A percentile compares a stretch with the other conserved stretches of the same genome.
Conservation (phyloP, 2,113 vertebrate species). For the Xerus inauris region DNA sequence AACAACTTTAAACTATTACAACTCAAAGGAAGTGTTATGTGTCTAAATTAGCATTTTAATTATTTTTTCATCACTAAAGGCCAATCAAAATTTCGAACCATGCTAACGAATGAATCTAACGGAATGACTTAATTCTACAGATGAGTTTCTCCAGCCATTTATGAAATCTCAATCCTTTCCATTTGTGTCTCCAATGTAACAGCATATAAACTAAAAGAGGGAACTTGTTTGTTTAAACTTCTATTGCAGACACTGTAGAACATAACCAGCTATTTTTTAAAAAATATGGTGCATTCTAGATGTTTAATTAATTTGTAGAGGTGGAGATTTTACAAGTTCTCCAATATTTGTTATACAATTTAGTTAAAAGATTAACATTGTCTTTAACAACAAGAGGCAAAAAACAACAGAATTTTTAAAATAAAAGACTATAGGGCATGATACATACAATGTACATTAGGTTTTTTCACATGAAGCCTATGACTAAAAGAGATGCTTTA, state of each 20-base stretch:
- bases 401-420: neutral
- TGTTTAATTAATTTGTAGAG: conserved; percentile 18
- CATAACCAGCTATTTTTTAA: conserved; percentile 2
- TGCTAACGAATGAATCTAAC: conserved; percentile 12
- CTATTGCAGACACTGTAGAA: neutral
- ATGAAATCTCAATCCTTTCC: conserved; percentile 15
- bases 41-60: conserved; percentile 58
- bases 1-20: conserved; percentile 12
- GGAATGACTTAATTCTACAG: conserved; percentile 49
- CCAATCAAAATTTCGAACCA: conserved; percentile 49
- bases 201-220: neutral
- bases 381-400: conserved; percentile 9
- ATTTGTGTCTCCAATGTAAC: conserved; percentile 6
- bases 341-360: conserved; percentile 4
- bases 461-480: conserved; percentile 38
- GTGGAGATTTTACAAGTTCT: conserved; percentile 47
- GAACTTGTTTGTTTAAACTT: conserved; percentile 43
- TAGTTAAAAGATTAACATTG: neutral
- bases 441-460: conserved; percentile 14
- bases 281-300: conserved; percentile 22
- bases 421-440: neutral
- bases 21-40: conserved; percentile 16
- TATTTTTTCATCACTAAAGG: conserved; percentile 46
- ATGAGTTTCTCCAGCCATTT: conserved; percentile 38
- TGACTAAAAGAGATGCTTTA: conserved; percentile 37